Base-by-base conservation (phyloP, 2,888 invertebrate species). In the Notocelia uddmanniana region DNA sequence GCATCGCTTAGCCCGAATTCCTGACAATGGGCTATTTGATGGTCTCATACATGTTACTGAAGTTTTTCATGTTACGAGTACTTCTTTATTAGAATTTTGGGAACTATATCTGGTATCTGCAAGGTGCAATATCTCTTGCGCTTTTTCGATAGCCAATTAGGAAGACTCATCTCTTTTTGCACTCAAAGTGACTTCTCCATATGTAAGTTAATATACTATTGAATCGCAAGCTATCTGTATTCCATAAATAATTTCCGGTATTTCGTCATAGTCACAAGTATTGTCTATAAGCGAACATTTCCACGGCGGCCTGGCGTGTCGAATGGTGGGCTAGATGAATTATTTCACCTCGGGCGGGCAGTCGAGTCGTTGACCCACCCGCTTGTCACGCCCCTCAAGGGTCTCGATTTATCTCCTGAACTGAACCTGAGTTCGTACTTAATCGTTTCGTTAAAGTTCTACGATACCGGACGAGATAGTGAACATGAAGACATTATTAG, bases 321-420 rank as follows among this genome's bases (percentile, higher is more conserved):
- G 81, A 86, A 87, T 85, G 77, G 76, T 79, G 79, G 77, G 78
- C 83, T 85, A 84, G 86, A 84, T 87, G 85, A 86, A 86, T 86
- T 88, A 85, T 88, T 87, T 85, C 81, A 83, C 83, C 83, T 83
- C 83, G 75, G 78, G 79, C 79, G 78, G 81, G 21, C 86, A 89
- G 90, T 90, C 92, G 89, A 89, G 90, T 90, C 92, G 89, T 90
- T 92, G 91, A 91, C 92, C 91, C 81, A 78, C 75, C 78, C 83
- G 79, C 79, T 81, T 79, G 78, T 71, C 70, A 76, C 74, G 74
- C 75, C 78, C 75, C 75, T 75, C 75, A 59, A 68, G 74, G 68
- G 41, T 62, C 54, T 37, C 52, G 23, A 70, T 59, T 60, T 54
- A 54, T 71, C 66, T 71, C 34, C 58, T 55, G 18, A 64, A 31